Conservation (phyloP, 2,797 vertebrate genomes). For the Alfaro cultratus region DNA sequence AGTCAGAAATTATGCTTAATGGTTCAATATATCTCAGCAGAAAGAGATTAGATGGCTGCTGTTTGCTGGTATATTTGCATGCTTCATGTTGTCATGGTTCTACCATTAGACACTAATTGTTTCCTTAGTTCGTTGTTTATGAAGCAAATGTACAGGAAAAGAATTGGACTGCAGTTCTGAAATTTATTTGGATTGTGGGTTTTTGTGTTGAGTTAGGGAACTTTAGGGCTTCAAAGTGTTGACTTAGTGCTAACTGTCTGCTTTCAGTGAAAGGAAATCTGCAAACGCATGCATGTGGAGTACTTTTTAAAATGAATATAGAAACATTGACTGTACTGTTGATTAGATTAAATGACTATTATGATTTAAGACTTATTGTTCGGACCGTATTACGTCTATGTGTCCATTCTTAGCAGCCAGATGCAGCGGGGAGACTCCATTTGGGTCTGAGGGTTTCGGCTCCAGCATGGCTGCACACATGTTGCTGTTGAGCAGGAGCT, state of each 20-base stretch:
- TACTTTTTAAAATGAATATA: background rate
- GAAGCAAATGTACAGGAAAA: background rate
- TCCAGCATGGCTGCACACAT: constrained; percentile 95
- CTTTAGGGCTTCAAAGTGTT: background rate
- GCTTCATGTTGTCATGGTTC: background rate
- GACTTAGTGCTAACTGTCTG: background rate
- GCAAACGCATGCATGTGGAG: background rate
- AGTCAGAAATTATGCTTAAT: background rate
- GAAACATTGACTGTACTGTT: background rate
- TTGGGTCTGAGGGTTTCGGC: constrained; percentile 92
- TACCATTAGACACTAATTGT: background rate
- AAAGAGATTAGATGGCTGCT: background rate
- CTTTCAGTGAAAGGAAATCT: background rate
- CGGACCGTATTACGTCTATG: constrained; percentile 96
- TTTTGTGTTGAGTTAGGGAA: background rate
- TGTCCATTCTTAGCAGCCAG: constrained; percentile 97
- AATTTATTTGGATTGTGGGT: background rate
- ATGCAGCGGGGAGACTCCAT: constrained; percentile 94
- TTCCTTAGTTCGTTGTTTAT: background rate
- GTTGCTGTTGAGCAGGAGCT: constrained; percentile 93
- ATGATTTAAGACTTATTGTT: constrained; percentile 6
- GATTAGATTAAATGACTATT: no score
- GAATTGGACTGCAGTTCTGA: background rate
- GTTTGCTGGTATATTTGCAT: background rate
- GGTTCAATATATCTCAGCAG: background rate